Conservation (phyloP, 2,797 vertebrate genomes). For the Myotis daubentonii region DNA sequence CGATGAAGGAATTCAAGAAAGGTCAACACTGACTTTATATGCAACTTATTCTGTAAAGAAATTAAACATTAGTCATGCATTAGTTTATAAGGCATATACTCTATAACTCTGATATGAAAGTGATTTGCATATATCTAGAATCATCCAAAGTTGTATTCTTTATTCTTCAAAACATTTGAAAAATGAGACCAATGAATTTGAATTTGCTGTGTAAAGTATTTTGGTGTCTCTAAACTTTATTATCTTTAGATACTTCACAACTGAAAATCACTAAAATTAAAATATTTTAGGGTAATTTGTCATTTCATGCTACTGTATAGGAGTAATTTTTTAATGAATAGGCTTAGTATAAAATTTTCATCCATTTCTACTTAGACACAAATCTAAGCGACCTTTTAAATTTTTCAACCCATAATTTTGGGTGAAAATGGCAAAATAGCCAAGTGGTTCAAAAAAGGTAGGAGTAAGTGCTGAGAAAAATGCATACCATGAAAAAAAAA, state of each 20-base stretch:
- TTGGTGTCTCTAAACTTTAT: background rate
- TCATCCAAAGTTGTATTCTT: background rate
- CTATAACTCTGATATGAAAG: background rate
- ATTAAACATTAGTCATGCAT: background rate
- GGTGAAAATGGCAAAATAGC: background rate
- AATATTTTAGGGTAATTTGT: background rate
- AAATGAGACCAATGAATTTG: background rate
- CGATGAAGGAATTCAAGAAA: background rate
- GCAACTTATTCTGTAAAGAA: background rate
- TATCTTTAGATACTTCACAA: constrained; percentile 5
- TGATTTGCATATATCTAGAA: background rate
- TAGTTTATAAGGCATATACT: background rate
- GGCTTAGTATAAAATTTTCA: background rate
- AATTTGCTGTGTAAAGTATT: background rate
- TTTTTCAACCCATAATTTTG: background rate
- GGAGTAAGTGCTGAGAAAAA: background rate
- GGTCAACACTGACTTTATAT: background rate
- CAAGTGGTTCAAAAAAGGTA: background rate
- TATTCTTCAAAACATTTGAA: constrained; percentile 14
- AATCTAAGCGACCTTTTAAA: background rate
- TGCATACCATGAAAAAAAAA: background rate
- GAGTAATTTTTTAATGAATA: background rate
- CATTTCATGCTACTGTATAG: background rate
- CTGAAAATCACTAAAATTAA: background rate
- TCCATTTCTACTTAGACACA: background rate